Base-by-base conservation (phyloP, 2,113 vertebrate genomes). In the Phoenicopterus ruber region DNA sequence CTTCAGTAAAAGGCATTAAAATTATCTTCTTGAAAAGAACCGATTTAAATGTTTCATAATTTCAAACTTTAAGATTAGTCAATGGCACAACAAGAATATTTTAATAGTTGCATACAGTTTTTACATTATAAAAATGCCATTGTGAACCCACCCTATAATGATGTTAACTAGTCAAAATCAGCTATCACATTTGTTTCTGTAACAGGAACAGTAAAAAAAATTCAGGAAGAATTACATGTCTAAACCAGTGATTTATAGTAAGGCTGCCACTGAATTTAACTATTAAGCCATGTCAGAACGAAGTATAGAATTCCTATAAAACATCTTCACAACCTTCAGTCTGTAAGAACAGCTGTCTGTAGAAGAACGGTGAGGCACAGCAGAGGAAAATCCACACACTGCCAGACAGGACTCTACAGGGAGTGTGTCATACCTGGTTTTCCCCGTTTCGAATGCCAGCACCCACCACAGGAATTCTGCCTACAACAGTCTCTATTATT, bases 381-480 rank as follows among this genome's bases (percentile, higher is more conserved):
- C n/a, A 79, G 65, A 77, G 57, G 40, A 95, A 94, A 95, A 93
- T 38, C 61, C 82, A 87, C 78, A 80, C 20, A 49, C 6, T 20
- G 62, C 70, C 57, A 88, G 54, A 55, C 13, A 34, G 36, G 40
- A 38, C 32, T 79, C 54, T 16, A 28, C 49, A 54, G 73, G 25
- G 36, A 85, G 19, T 14, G 4, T 69, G 36, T 82, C 78, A 58
- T 91, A 93, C 78, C 49, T 93, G 78, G 20, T 36, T 85, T 91
- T 85, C 55, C 91, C 59, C 44, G 0, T 36, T 94, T 49, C 34
- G 49, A 87, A 79, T 61, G 78, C 54, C 78, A 96, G 70, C 46
- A 72, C 25, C 58, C 62, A 90, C 73, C 66, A 82, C 70, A 93
- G 84, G 73, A 96, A 88, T 96, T 94, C 77, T 85, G 78, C 29